phyloP scores from a whole-genome alignment of 2,888 invertebrate genomes.

The Imbricaverruca yamaguchii region DNA sequence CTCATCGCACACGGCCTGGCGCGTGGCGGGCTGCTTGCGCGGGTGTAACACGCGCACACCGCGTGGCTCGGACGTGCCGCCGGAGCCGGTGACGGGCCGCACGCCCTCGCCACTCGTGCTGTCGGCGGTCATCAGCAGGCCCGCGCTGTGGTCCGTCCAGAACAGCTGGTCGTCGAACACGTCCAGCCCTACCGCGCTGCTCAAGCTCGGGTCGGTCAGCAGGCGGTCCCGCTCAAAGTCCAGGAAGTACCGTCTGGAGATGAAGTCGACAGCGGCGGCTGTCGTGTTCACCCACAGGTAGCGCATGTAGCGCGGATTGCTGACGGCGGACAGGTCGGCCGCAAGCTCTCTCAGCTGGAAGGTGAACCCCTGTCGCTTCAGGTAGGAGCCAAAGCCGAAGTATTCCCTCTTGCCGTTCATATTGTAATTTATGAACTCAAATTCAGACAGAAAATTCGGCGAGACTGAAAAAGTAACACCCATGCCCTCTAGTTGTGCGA shows the following conservation, averaged over 20 bases:
- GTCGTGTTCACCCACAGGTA: background rate
- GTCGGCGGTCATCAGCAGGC: background rate
- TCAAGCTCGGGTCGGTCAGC: background rate
- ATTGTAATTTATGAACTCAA: background rate
- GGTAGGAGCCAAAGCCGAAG: background rate
- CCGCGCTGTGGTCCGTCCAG: background rate
- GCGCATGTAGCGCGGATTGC: background rate
- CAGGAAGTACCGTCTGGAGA: background rate
- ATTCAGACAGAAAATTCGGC: background rate
- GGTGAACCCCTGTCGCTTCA: background rate
- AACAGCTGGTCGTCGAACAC: background rate
- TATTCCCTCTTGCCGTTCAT: too few species aligned
- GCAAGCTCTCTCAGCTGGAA: background rate
- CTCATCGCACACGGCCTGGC: too few species aligned
- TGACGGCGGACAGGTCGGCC: background rate
- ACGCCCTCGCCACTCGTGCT: background rate
- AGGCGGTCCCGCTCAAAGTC: background rate
- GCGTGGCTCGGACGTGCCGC: too few species aligned
- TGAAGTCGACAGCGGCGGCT: background rate
- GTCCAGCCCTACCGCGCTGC: background rate
- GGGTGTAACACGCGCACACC: background rate
- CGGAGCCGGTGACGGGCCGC: background rate
- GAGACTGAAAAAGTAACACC: background rate
- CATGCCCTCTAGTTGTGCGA: background rate
- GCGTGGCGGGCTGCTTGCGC: background rate